A percentile compares a stretch with the other conserved stretches of the same genome.
Conservation (phyloP, 2,797 vertebrate genomes). For the Syngnathus rostellatus region DNA sequence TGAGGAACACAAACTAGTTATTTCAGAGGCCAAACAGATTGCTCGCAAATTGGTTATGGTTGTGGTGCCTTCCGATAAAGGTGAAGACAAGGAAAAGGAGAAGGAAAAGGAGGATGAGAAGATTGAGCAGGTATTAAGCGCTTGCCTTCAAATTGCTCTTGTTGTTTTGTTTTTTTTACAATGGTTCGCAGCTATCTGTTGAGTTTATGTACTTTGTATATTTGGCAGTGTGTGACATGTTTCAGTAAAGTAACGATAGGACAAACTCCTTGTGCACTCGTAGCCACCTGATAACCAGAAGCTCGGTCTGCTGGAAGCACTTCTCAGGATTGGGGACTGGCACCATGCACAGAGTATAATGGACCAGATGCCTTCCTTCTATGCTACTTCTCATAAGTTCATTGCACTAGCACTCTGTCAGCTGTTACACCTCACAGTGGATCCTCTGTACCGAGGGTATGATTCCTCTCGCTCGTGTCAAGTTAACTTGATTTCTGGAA, state of each 20-base stretch:
- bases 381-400: constrained; percentile 88
- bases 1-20: constrained; percentile 88
- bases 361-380: constrained; percentile 97
- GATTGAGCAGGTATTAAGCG: constrained; percentile 79
- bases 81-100: constrained; percentile 93
- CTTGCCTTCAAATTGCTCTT: neutral
- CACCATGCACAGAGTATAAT: constrained; percentile 93
- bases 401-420: constrained; percentile 92
- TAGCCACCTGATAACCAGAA: constrained; percentile 97
- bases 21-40: constrained; percentile 92
- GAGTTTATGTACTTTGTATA: neutral
- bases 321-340: constrained; percentile 95
- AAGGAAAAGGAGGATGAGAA: constrained; percentile 97
- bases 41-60: constrained; percentile 95
- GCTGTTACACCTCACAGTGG: constrained; percentile 88
- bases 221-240: neutral
- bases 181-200: neutral
- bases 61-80: constrained; percentile 90
- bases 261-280: constrained; percentile 1
- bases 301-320: constrained; percentile 89
- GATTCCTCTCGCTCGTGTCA: constrained; percentile 1
- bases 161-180: neutral
- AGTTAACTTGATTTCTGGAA: neutral
- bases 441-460: constrained; percentile 94
- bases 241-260: neutral